A percentile compares a stretch with the other conserved stretches of the same genome.
Conservation (phyloP, 1,140 invertebrate species). For the Trichonephila clavata region DNA sequence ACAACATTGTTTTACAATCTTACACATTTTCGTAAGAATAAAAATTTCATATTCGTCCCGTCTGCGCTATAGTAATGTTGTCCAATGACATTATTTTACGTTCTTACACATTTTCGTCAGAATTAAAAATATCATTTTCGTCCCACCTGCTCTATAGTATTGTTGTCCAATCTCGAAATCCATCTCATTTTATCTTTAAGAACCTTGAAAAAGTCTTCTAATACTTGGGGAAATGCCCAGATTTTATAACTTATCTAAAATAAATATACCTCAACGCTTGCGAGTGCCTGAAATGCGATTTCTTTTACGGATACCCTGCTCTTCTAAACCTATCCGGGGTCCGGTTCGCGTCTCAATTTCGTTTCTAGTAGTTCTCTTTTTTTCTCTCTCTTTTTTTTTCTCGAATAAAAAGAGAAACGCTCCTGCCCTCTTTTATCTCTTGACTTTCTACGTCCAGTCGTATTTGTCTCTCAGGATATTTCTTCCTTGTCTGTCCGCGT, state of each 20-base stretch:
- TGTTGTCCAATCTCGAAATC: neutral
- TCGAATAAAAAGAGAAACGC: conserved; percentile 42
- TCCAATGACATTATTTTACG: neutral
- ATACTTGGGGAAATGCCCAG: conserved; percentile 12
- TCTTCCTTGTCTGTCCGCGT: conserved; percentile 57
- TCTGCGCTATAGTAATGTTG: neutral
- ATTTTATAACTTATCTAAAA: conserved; percentile 67
- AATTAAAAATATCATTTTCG: neutral
- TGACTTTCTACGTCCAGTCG: conserved; percentile 67
- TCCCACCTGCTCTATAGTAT: neutral
- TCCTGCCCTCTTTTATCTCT: conserved; percentile 70
- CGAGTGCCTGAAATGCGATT: conserved; percentile 56
- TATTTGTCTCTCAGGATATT: conserved; percentile 75
- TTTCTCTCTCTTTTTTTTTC: neutral
- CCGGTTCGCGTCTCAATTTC: conserved; percentile 64
- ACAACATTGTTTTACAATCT: neutral
- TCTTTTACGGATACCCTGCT: conserved; percentile 9
- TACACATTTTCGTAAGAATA: too few species aligned
- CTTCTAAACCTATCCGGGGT: conserved; percentile 35
- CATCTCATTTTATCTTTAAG: neutral
- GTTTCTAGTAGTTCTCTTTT: conserved; percentile 36
- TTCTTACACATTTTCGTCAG: neutral
- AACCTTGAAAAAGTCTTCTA: neutral
- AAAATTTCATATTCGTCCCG: neutral
- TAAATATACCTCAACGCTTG: conserved; percentile 57